These are phyloP conservation scores for Athene cunicularia DNA, from an alignment of 2,113 vertebrate species.

Conservation along the genomic window DNA sequence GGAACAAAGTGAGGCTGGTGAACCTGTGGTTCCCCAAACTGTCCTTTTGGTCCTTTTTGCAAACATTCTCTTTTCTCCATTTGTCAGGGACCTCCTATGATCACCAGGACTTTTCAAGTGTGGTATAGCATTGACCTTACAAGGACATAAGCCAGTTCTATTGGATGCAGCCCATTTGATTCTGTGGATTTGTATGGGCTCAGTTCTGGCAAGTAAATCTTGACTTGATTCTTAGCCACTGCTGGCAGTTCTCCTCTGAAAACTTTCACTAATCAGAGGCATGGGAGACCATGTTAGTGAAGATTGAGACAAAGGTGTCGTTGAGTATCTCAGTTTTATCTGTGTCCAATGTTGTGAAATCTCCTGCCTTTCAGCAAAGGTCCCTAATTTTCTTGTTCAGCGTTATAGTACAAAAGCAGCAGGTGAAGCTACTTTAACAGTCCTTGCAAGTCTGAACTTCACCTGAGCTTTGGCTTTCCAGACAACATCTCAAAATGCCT, in stretches of 20 bases:
- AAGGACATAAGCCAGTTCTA: not conserved
- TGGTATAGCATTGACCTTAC: not conserved
- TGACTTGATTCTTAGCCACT: not conserved
- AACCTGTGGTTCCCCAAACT: not conserved
- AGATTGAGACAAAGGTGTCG: not conserved
- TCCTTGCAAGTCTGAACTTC: not conserved
- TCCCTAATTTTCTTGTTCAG: not conserved
- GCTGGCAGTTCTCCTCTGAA: not conserved
- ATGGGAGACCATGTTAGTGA: not conserved
- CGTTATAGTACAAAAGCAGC: not conserved
- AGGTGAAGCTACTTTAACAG: not conserved
- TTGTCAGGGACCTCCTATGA: not conserved
- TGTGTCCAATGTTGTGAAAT: not conserved
- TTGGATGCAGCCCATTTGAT: not conserved
- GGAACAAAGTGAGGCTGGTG: not conserved
- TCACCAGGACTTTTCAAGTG: not conserved
- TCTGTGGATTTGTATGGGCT: not conserved
- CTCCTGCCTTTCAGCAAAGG: not conserved
- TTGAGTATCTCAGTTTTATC: not conserved
- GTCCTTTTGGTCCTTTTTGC: not conserved
- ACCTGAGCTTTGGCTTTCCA: not conserved
- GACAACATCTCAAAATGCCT: not conserved
- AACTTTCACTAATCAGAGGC: not conserved
- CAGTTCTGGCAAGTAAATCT: not conserved
- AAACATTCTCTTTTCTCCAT: not conserved